Evolutionary conservation across 92 coral and sea anemone species (phyloP), one percentile per base, ranked within the genome.

Genomic region (Metridium senile): DNA sequence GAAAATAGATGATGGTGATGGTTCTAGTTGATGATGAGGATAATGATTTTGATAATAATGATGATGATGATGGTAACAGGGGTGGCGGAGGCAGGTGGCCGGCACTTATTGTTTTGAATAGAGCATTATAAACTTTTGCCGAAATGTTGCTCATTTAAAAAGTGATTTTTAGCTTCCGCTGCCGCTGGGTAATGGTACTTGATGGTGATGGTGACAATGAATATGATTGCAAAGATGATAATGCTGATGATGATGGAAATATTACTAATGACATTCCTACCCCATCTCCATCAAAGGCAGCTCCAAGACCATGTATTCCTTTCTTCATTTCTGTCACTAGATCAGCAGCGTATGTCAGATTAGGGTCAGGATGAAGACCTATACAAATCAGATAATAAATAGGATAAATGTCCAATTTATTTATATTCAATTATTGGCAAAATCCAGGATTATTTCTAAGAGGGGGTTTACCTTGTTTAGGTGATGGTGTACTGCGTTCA

Each of bases 251-350:
- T 39, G 49, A 39, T 39, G 49, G 13, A 4, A 13, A 39, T 39
- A 13, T 4, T 13, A 39, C 6, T 39, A 13, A 13, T 39, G 49
- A 39, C 49, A 39, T 39, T 4, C 49, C 82, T 70, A 92, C 99
- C 85, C 99, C 99, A 74, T 95, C 99, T 0, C 99, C 99, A 67
- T 95, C 99, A 84, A 95, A 95, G 27, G 99, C 99, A 13, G 97
- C 99, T 28, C 99, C 99, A 43, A 95, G 73, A 6, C 83, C 93
- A 84, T 95, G 99, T 19, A 74, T 91, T 0, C 99, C 99, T 73
- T 85, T 87, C 77, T 92, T 74, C 79, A 92, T 81, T 34, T 80
- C 79, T 31, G 85, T 81, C 34, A 95, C 90, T 58, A 95, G 86
- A 43, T 92, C 97, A 45, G 93, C 91, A 22, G 99, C 99, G 33